A percentile compares a stretch with the other conserved stretches of the same genome.
Evolutionary conservation across 2,113 vertebrate genomes (phyloP).

Genomic region (Myotis brandtii): DNA sequence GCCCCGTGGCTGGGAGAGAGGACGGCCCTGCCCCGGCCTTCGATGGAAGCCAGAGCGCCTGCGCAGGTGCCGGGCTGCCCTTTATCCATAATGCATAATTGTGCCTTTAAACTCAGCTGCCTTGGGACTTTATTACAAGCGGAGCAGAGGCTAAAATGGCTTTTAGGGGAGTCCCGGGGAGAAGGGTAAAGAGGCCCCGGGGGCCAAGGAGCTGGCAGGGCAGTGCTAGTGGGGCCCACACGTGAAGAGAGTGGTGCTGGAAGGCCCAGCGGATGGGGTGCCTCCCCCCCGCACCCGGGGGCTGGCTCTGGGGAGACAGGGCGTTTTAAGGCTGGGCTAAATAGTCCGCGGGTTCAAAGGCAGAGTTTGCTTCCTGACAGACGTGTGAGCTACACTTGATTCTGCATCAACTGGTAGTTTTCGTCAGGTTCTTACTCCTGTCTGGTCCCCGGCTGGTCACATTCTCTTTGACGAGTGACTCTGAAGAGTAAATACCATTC

Average conservation of each 20-base stretch:
- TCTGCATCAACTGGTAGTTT: rapidly evolving
- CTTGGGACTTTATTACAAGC: slow-evolving; percentile 38
- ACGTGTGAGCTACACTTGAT: rapidly evolving
- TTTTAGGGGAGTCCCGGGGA: background rate
- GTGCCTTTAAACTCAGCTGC: slow-evolving; percentile 36
- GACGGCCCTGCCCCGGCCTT: slow-evolving; percentile 40
- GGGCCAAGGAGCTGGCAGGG: background rate
- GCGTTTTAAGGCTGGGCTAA: rapidly evolving
- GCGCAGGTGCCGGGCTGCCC: slow-evolving; percentile 11
- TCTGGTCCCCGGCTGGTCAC: background rate
- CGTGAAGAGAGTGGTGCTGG: rapidly evolving
- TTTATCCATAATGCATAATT: slow-evolving; percentile 37
- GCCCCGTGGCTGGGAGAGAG: background rate
- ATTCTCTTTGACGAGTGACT: background rate
- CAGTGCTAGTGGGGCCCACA: background rate
- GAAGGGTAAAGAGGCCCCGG: background rate
- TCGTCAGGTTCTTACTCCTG: rapidly evolving
- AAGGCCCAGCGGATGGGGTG: rapidly evolving
- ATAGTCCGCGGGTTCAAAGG: background rate
- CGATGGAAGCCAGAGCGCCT: background rate
- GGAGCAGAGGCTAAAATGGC: background rate
- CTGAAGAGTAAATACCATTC: background rate
- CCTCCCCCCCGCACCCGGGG: rapidly evolving
- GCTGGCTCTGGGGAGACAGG: rapidly evolving
- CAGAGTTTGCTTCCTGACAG: background rate